These are phyloP conservation scores for Oscheius sp. DNA, from an alignment of 2,888 invertebrate genomes.

Conservation along the genomic window DNA sequence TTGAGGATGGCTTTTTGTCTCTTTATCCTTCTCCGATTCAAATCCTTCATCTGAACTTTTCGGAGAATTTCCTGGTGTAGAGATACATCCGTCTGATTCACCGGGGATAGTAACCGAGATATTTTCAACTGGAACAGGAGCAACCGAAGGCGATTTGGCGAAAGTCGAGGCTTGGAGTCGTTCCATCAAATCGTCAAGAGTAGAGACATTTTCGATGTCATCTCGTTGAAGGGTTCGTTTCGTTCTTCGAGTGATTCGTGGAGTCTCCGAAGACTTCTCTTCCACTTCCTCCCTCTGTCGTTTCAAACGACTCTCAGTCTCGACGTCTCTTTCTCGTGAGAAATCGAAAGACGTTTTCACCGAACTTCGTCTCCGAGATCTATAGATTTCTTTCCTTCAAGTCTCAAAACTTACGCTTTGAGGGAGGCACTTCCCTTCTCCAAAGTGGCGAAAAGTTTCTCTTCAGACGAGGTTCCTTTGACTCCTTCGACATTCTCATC, in stretches of 20 bases:
- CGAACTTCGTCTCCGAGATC: constrained; percentile 10
- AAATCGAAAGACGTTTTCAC: constrained; percentile 2
- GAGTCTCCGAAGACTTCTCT: background rate
- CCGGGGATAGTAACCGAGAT: constrained; percentile 19
- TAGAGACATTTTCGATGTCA: background rate
- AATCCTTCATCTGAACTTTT: constrained; percentile 33
- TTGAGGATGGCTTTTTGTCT: background rate
- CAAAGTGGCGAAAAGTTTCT: constrained; percentile 23
- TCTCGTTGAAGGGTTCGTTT: constrained; percentile 6
- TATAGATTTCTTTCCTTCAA: background rate
- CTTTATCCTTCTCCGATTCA: constrained; percentile 32
- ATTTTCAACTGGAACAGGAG: too few species aligned
- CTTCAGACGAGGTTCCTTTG: background rate
- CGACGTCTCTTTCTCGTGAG: constrained; percentile 23
- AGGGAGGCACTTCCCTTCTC: background rate
- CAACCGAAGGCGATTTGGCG: too few species aligned
- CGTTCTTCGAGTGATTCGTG: constrained; percentile 9
- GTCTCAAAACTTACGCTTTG: background rate
- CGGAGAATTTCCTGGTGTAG: constrained; percentile 24
- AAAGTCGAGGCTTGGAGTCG: constrained; percentile 11
- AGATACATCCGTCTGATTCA: constrained; percentile 26
- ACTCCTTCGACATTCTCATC: constrained; percentile 13
- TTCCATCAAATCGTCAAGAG: constrained; percentile 18
- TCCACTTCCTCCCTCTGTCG: background rate
- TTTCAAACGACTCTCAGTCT: background rate